Evolutionary conservation across 2,113 vertebrate genomes (phyloP).

Genomic region (Cyprinodon tularosa): DNA sequence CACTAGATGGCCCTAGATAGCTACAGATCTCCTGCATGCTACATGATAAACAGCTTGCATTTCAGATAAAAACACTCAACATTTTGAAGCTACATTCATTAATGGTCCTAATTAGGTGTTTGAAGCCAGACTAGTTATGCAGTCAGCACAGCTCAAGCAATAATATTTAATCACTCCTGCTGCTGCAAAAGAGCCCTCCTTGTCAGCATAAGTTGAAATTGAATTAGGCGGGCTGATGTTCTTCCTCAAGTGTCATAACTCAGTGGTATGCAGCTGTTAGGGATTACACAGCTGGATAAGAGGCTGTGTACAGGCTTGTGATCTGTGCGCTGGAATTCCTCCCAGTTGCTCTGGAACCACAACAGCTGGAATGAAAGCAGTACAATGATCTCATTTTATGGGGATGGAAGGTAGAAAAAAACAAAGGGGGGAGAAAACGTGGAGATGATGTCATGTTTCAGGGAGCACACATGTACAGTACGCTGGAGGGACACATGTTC

Average conservation of each 20-base stretch:
- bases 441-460: constrained; percentile 35
- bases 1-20: constrained; percentile 63
- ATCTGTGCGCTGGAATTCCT: constrained; percentile 53
- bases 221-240: constrained; percentile 33
- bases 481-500: not conserved
- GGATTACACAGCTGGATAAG: constrained; percentile 54
- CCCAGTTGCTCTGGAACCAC: constrained; percentile 48
- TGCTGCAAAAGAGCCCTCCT: not conserved
- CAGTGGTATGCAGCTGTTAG: constrained; percentile 53
- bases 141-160: not conserved
- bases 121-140: constrained; percentile 10
- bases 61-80: not conserved
- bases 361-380: constrained; percentile 67
- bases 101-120: not conserved
- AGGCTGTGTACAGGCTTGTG: constrained; percentile 31
- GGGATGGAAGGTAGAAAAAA: constrained; percentile 33
- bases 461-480: constrained; percentile 7
- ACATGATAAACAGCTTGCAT: not conserved
- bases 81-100: constrained; percentile 1
- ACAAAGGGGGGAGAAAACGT: constrained; percentile 26
- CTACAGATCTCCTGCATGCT: not conserved
- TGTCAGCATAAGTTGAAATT: constrained; percentile 11
- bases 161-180: constrained; percentile 14
- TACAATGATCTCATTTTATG: constrained; percentile 59
- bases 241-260: constrained; percentile 40